phyloP scores from a whole-genome alignment of 2,113 vertebrate genomes.

The Syngnathus floridae region DNA sequence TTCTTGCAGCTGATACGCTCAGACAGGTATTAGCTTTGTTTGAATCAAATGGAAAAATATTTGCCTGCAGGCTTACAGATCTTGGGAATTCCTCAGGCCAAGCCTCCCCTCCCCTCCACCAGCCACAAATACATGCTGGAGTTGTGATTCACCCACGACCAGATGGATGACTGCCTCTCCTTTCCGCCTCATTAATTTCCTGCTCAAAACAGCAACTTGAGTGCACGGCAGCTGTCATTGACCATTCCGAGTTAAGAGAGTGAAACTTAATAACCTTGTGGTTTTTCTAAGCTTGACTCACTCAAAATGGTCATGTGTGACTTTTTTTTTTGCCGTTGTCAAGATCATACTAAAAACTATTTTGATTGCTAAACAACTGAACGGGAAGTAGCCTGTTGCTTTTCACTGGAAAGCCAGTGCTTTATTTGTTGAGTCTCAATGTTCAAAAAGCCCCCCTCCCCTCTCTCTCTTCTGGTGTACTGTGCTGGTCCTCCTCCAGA shows the following conservation, averaged over 20 bases:
- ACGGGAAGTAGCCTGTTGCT: background rate
- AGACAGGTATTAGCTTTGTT: conserved; percentile 45
- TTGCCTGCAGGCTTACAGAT: conserved; percentile 57
- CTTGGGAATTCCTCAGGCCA: conserved; percentile 66
- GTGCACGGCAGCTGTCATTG: background rate
- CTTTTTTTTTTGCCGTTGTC: too few relatives aligned
- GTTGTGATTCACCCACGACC: conserved; percentile 35
- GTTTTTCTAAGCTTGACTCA: background rate
- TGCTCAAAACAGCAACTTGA: background rate
- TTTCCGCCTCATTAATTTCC: conserved; percentile 22
- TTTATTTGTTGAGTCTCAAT: background rate
- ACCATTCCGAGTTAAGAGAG: background rate
- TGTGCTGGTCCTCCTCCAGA: conserved; percentile 49
- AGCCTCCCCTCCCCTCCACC: conserved; percentile 8
- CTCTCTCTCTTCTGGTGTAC: conserved; percentile 35
- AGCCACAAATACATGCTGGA: conserved; percentile 29
- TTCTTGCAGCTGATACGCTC: conserved; percentile 42
- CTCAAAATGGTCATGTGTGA: background rate
- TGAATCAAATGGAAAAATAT: conserved; percentile 51
- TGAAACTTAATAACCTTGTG: conserved; percentile 1
- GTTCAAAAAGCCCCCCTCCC: conserved; percentile 27
- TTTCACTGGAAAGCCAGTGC: background rate
- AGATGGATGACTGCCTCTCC: conserved; percentile 25
- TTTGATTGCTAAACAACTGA: background rate
- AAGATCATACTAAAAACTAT: background rate